phyloP scores from a whole-genome alignment of 2,113 vertebrate species.

The Sardina pilchardus region DNA sequence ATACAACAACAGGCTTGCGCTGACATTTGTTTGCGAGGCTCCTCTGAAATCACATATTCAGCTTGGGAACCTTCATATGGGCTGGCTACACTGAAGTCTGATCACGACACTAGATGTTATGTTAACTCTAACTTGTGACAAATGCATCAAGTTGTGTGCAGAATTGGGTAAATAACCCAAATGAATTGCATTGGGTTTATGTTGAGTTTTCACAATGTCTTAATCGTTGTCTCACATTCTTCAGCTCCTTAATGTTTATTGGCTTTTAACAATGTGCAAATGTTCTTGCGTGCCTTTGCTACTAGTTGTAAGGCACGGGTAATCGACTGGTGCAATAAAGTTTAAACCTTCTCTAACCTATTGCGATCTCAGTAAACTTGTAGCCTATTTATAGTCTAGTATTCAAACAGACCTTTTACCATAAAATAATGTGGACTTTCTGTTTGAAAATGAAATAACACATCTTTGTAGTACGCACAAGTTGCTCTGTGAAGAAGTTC shows the following conservation, averaged over 20 bases:
- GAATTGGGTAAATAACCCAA: background rate
- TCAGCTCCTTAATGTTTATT: constrained; percentile 48
- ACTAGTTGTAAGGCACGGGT: background rate
- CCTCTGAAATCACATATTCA: background rate
- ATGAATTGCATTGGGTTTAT: constrained; percentile 38
- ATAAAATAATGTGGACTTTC: no score
- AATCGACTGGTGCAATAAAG: background rate
- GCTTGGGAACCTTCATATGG: background rate
- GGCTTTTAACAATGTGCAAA: constrained; percentile 50
- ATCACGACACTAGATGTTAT: background rate
- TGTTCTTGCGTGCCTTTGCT: background rate
- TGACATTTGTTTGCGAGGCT: background rate
- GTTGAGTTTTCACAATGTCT: constrained; percentile 40
- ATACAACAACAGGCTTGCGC: background rate
- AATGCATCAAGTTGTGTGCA: background rate
- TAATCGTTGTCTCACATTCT: constrained; percentile 58
- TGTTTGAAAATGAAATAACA: background rate
- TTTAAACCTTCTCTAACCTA: background rate
- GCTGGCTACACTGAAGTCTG: background rate
- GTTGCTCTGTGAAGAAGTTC: background rate
- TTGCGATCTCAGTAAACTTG: background rate
- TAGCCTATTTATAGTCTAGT: background rate
- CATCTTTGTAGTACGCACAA: no score
- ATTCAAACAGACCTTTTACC: no score
- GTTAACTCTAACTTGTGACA: background rate